Evolutionary conservation across 2,888 invertebrate genomes (phyloP), one percentile per base, ranked within the genome.

Genomic region (Alcis repandata): DNA sequence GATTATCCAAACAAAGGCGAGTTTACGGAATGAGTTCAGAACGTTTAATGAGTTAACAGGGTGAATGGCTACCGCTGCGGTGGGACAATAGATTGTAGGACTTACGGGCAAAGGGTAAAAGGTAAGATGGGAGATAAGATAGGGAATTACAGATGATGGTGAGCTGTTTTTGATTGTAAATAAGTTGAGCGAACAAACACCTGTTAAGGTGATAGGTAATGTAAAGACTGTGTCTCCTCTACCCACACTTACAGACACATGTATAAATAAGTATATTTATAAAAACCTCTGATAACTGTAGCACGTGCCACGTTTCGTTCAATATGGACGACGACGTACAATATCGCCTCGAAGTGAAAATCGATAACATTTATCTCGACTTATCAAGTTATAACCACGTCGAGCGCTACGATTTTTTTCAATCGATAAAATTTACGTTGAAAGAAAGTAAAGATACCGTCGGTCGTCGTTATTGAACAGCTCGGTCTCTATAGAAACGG

Each of bases 401-500:
- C 41, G 52, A 56, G 20, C 32, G n/a, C 17, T 48, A n/a, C 32
- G 17, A 19, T 49, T 19, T 40, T 32, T n/a, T 32, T 36, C 40
- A 45, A 71, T 69, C 63, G 56, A 69, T 69, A 67, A 66, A 53
- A 65, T 58, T 57, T 46, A 52, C 38, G 57, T 32, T 40, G 38
- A 32, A 64, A 51, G 32, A 61, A 65, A 70, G 70, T 52, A 70
- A 69, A 62, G 59, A 69, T 68, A 67, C 70, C 20, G 56, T 46
- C 15, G 72, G 45, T 46, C 15, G 72, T 76, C 70, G 78, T 75
- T 78, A 80, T 79, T 74, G 70, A 84, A 88, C 86, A 81, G 83
- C 85, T 73, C 83, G 82, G 91, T 92, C 84, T 85, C 90, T 90
- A 78, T 89, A 83, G 92, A 80, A 80, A 92, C 84, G 74, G 76